Conservation (phyloP, 2,797 vertebrate species). For the Calcarius lapponicus region DNA sequence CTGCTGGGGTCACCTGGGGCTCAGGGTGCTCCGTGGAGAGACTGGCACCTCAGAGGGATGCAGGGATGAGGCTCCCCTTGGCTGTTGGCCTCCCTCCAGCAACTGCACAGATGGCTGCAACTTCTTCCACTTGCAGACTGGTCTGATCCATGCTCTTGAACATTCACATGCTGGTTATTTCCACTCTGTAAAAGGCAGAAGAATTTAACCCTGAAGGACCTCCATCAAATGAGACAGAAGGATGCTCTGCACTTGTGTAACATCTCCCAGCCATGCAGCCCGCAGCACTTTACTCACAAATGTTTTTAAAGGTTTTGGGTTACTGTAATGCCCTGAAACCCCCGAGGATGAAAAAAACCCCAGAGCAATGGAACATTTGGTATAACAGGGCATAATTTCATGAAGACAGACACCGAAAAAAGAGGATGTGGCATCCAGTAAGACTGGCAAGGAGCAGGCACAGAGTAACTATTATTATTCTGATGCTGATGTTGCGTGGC, state of each 20-base stretch:
- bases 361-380: neutral
- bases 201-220: conserved; percentile 47
- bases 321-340: conserved; percentile 4
- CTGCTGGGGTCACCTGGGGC: neutral
- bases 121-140: conserved; percentile 3
- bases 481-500: neutral
- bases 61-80: neutral
- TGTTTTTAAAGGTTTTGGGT: neutral
- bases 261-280: neutral
- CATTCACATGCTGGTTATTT: conserved; percentile 10
- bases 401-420: neutral
- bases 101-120: conserved; percentile 15
- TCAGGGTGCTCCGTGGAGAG: neutral
- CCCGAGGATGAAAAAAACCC: neutral
- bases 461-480: conserved; percentile 4
- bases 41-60: neutral
- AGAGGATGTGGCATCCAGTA: neutral
- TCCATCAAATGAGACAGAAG: neutral
- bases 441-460: neutral
- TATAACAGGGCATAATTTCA: neutral
- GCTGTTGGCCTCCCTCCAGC: conserved; percentile 28
- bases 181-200: conserved; percentile 35
- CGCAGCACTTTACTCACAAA: neutral
- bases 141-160: neutral
- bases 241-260: neutral